Percentiles rank a stretch among this genome's conserved stretches.
Evolutionary conservation across 2,797 vertebrate genomes (phyloP).

Genomic region (Melanotaenia pygmaea): DNA sequence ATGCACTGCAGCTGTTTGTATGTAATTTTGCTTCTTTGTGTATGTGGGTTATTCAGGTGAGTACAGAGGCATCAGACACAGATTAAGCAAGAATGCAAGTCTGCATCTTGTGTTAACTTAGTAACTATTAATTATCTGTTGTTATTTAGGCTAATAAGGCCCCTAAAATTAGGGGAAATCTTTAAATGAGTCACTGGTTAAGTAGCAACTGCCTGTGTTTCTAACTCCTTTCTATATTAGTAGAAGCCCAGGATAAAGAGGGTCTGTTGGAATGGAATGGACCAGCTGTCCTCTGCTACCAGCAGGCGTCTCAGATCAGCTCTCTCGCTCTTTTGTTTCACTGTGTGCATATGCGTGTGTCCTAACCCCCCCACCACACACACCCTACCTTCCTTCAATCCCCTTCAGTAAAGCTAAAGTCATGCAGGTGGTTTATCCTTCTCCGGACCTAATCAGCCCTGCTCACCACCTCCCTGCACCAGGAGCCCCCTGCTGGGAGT

Average conservation of each 20-base stretch:
- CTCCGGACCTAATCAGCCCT: conserved; percentile 38
- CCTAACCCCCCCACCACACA: conserved; percentile 6
- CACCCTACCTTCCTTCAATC: conserved; percentile 35
- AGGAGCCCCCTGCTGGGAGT: conserved; percentile 47
- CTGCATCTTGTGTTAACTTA: not conserved
- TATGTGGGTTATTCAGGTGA: too few species aligned
- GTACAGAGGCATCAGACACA: not conserved
- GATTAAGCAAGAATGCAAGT: too few species aligned
- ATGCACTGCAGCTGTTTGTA: not conserved
- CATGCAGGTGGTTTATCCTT: conserved; percentile 50
- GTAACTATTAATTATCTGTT: not conserved
- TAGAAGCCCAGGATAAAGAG: conserved; percentile 29
- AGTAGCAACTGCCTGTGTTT: not conserved
- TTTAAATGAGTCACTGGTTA: not conserved
- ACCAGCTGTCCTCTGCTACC: conserved; percentile 23
- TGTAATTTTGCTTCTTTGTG: not conserved
- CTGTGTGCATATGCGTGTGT: not conserved
- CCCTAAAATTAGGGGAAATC: not conserved
- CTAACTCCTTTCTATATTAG: conserved; percentile 8
- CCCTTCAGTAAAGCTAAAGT: conserved; percentile 27
- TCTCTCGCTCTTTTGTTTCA: conserved; percentile 12
- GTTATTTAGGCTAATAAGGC: not conserved
- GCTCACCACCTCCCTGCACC: conserved; percentile 17
- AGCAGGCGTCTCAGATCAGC: conserved; percentile 28
- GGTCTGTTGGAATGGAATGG: conserved; percentile 2